Evolutionary conservation across 2,113 vertebrate genomes (phyloP).

Genomic region (Vireo altiloquus): DNA sequence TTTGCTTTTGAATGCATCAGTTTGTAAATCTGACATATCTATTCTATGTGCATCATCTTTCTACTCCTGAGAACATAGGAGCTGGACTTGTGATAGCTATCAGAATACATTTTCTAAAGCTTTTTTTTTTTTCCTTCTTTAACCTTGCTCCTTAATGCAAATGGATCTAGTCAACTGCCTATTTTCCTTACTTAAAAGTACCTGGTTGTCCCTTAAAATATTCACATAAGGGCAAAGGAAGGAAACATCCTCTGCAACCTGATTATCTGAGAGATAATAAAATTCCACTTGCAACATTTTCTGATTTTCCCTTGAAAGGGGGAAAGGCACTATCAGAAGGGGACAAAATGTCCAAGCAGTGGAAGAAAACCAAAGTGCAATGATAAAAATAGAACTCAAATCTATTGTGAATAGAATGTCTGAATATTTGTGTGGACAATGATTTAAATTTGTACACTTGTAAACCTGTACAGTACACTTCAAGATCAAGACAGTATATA

Average conservation of each 20-base stretch:
- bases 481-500: not conserved
- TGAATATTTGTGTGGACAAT: not conserved
- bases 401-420: not conserved
- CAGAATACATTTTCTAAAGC: not conserved
- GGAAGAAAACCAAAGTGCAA: not conserved
- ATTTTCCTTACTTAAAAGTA: not conserved
- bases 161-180: not conserved
- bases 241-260: not conserved
- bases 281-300: not conserved
- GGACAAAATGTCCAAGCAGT: not conserved
- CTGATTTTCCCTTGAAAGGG: not conserved
- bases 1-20: not conserved
- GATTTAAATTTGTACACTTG: not conserved
- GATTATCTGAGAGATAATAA: not conserved
- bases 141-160: not conserved
- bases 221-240: not conserved
- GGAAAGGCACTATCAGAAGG: not conserved
- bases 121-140: not conserved
- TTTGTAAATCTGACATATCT: not conserved
- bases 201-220: not conserved
- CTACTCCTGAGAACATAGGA: not conserved
- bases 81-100: not conserved
- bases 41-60: rapidly evolving
- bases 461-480: not conserved
- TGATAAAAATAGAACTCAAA: not conserved